These are phyloP conservation scores for Unio delphinus DNA, from an alignment of 2,888 invertebrate genomes.

Conservation along the genomic window DNA sequence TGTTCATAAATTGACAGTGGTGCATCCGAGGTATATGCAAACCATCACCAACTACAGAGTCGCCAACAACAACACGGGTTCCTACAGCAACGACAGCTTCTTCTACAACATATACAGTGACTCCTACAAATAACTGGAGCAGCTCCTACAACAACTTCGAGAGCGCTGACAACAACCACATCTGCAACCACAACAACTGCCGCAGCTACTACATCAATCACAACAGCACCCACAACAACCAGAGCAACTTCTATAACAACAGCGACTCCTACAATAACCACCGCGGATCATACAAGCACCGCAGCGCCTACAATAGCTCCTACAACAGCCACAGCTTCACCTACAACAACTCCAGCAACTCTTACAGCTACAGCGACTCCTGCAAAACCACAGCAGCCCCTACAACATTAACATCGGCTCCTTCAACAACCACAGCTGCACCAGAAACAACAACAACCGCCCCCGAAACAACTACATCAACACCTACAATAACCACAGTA, in stretches of 20 bases:
- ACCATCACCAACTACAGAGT: not conserved
- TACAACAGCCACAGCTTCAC: not conserved
- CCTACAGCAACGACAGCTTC: not conserved
- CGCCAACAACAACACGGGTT: not conserved
- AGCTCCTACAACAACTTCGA: not conserved
- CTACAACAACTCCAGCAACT: not conserved
- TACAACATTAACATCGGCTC: not conserved
- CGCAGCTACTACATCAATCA: not conserved
- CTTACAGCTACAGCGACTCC: not conserved
- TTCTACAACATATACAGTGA: not conserved
- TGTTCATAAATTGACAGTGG: no score
- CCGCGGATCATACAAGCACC: slow-evolving; percentile 1
- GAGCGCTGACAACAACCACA: not conserved
- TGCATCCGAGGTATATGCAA: no score
- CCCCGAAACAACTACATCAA: not conserved
- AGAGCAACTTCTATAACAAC: slow-evolving; percentile 1
- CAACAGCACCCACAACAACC: not conserved
- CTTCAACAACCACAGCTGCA: slow-evolving; percentile 3
- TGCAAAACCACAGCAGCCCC: not conserved
- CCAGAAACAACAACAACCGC: not conserved
- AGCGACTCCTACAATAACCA: not conserved
- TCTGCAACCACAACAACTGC: not conserved
- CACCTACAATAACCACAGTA: not conserved
- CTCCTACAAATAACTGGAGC: slow-evolving; percentile 5
- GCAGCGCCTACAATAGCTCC: not conserved